These are phyloP conservation scores for Trachemys scripta DNA, from an alignment of 2,113 vertebrate genomes.

Conservation along the genomic window DNA sequence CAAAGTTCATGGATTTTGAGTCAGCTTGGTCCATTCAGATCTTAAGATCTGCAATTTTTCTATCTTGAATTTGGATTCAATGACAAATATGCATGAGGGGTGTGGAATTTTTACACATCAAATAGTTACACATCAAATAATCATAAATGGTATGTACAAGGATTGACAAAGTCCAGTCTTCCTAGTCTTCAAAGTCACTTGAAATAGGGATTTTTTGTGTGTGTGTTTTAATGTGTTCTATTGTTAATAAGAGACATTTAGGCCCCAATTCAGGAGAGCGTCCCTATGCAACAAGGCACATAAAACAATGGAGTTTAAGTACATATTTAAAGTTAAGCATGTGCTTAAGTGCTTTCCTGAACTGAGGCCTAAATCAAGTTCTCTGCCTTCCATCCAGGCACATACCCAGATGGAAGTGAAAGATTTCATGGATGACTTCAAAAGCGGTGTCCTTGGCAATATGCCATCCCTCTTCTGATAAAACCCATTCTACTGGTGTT, in stretches of 20 bases:
- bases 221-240: not conserved
- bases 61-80: not conserved
- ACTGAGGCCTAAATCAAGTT: not conserved
- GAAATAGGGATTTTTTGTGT: not conserved
- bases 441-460: not conserved
- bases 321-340: not conserved
- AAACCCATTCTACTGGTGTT: not conserved
- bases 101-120: not conserved
- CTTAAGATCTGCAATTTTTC: not conserved
- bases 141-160: not conserved
- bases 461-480: not conserved
- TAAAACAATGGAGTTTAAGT: not conserved
- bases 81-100: not conserved
- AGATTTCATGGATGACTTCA: not conserved
- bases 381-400: not conserved
- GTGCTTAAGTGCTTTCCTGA: not conserved
- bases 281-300: not conserved
- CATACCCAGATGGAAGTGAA: not conserved
- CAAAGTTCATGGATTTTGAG: not conserved
- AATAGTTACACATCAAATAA: not conserved
- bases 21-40: not conserved
- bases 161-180: not conserved
- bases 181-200: not conserved
- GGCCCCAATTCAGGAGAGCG: not conserved
- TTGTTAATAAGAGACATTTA: not conserved